Conservation (phyloP, 2,113 vertebrate genomes). For the Vidua chalybeata region DNA sequence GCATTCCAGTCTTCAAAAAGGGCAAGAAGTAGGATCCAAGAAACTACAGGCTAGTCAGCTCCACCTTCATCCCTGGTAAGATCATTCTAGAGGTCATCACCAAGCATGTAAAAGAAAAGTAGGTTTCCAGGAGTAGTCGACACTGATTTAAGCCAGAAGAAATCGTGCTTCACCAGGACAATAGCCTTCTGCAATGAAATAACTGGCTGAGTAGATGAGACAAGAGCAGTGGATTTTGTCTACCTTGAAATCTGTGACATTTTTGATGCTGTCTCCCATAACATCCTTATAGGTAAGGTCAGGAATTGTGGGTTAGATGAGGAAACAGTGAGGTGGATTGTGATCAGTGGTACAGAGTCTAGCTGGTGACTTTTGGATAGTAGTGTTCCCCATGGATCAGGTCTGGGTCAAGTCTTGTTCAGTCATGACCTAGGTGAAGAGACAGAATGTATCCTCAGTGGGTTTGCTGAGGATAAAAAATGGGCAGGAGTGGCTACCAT, state of each 20-base stretch:
- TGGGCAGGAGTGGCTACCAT: not conserved
- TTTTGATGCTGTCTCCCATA: not conserved
- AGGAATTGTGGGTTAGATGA: not conserved
- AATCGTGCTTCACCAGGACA: not conserved
- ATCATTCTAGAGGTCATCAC: not conserved
- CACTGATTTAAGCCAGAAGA: not conserved
- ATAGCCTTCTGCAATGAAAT: not conserved
- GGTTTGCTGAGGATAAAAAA: not conserved
- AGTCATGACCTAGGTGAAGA: not conserved
- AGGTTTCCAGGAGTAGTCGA: not conserved
- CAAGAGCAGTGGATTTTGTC: no score
- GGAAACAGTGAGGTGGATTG: not conserved
- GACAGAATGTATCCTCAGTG: not conserved
- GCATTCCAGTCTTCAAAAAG: not conserved
- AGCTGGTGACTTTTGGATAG: not conserved
- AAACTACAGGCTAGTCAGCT: not conserved
- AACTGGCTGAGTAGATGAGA: not conserved
- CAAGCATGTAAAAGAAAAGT: not conserved
- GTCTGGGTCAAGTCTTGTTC: not conserved
- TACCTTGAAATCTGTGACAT: not conserved
- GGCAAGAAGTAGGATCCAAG: not conserved
- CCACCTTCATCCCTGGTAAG: not conserved
- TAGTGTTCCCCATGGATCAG: not conserved
- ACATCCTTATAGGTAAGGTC: not conserved
- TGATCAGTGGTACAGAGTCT: not conserved